Conservation (phyloP, 2,113 vertebrate genomes). For the Dipodomys ordii region DNA sequence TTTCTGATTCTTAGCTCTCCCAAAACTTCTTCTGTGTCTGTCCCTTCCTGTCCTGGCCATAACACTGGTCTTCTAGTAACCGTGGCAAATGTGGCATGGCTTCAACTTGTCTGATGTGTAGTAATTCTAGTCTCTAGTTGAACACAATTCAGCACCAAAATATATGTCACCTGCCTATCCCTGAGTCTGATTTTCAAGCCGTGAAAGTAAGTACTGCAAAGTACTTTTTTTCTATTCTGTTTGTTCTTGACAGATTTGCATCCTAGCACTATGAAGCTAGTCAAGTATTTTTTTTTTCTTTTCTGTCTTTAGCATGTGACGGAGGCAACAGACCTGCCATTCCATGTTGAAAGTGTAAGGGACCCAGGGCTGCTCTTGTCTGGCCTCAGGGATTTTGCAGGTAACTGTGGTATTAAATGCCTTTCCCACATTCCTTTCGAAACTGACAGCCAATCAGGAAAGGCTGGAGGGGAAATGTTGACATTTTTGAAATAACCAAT, state of each 20-base stretch:
- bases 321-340: constrained; percentile 39
- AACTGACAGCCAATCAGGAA: constrained; percentile 62
- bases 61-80: background rate
- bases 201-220: constrained; percentile 34
- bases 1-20: background rate
- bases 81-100: background rate
- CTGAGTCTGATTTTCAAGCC: constrained; percentile 32
- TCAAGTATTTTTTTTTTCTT: background rate
- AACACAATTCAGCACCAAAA: background rate
- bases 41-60: background rate
- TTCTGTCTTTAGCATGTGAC: constrained; percentile 60
- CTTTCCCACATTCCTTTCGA: constrained; percentile 34
- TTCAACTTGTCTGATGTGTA: accelerated
- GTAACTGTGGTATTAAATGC: constrained; percentile 32
- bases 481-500: constrained; percentile 48
- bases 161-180: background rate
- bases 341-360: background rate
- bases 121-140: background rate
- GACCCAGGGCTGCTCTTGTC: background rate
- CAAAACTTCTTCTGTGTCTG: background rate
- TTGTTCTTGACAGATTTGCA: constrained; percentile 50
- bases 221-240: background rate
- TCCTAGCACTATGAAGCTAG: background rate
- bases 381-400: background rate
- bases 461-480: constrained; percentile 48